Conservation (phyloP, 2,113 vertebrate species). For the Nansenia antarctica region DNA sequence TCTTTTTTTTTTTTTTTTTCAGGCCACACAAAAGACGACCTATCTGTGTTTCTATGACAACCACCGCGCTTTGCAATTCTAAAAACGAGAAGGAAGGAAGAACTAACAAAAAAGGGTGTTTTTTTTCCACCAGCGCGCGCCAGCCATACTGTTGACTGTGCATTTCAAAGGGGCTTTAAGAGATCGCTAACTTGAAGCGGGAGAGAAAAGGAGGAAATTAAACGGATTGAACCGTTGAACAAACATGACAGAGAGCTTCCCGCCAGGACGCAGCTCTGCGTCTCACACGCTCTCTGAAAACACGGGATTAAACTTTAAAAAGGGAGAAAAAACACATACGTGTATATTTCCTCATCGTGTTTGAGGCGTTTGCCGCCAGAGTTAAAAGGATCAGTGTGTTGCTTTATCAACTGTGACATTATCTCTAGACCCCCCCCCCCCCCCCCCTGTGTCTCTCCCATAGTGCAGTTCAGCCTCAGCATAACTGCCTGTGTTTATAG, state of each 20-base stretch:
- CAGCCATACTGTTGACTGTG: conserved; percentile 24
- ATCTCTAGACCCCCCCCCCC: background rate
- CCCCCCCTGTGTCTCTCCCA: background rate
- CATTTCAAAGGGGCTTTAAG: conserved; percentile 47
- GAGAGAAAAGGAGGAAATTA: conserved; percentile 39
- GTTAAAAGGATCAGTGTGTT: background rate
- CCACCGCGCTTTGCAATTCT: conserved; percentile 21
- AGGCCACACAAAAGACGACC: conserved; percentile 20
- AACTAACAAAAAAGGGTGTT: conserved; percentile 19
- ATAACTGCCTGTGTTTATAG: too few relatives aligned
- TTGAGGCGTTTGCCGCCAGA: background rate
- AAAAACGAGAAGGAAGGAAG: conserved; percentile 12
- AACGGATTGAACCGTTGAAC: conserved; percentile 40
- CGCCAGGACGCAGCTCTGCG: conserved; percentile 26
- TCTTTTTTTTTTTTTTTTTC: too few relatives aligned
- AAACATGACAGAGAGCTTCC: conserved; percentile 24
- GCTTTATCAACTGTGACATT: conserved; percentile 16
- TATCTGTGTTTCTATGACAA: conserved; percentile 50
- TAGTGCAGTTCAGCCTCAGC: background rate
- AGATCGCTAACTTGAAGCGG: conserved; percentile 36
- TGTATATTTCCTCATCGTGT: conserved; percentile 9
- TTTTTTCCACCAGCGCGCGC: background rate
- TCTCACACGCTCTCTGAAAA: conserved; percentile 21
- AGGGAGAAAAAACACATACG: conserved; percentile 6
- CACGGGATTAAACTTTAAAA: conserved; percentile 36